These are phyloP conservation scores for Gorsachius magnificus DNA, from an alignment of 2,797 vertebrate species.

Conservation along the genomic window DNA sequence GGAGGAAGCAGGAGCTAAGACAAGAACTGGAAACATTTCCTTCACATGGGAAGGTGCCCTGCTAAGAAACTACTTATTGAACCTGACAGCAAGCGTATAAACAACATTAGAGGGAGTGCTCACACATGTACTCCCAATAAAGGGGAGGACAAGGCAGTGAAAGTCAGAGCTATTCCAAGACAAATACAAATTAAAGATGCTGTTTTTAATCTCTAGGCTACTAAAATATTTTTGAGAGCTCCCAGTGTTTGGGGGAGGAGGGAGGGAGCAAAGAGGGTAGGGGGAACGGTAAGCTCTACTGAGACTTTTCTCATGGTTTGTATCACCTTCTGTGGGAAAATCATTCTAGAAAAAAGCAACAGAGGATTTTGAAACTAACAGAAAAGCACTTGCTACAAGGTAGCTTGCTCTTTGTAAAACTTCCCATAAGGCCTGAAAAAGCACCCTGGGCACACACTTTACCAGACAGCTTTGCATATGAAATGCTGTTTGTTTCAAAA, in stretches of 20 bases:
- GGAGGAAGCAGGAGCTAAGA: not conserved
- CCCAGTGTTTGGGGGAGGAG: not conserved
- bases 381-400: conserved; percentile 5
- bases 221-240: conserved; percentile 16
- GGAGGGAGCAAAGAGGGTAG: not conserved
- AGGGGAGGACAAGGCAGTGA: conserved; percentile 24
- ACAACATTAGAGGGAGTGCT: conserved; percentile 39
- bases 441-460: not conserved
- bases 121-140: not conserved
- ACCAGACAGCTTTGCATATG: conserved; percentile 32
- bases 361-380: conserved; percentile 16
- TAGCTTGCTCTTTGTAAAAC: not conserved
- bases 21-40: conserved; percentile 18
- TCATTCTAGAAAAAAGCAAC: not conserved
- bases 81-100: conserved; percentile 1
- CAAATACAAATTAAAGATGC: conserved; percentile 21
- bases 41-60: conserved; percentile 46
- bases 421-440: conserved; percentile 30
- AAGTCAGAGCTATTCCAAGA: conserved; percentile 51
- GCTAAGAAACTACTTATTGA: conserved; percentile 44
- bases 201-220: conserved; percentile 26
- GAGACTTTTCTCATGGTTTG: not conserved
- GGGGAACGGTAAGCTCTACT: not conserved
- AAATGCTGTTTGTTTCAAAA: not conserved
- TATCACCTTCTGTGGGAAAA: not conserved